Evolutionary conservation across 2,797 vertebrate genomes (phyloP).

Genomic region (Smutsia temminckii): DNA sequence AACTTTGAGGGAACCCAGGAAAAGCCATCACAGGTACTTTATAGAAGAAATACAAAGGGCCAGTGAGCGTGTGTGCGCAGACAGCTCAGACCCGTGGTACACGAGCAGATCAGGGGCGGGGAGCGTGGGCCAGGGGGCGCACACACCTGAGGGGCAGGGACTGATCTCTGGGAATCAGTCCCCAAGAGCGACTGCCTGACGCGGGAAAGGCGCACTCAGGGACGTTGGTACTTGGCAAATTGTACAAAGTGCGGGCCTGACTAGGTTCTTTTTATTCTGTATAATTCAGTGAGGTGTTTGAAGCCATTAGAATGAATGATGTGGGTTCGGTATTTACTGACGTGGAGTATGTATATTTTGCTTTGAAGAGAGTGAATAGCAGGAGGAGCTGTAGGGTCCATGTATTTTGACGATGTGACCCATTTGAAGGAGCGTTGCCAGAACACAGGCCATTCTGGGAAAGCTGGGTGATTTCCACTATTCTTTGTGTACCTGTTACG

Average conservation of each 20-base stretch:
- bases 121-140: neutral
- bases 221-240: neutral
- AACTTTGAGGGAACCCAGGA: neutral
- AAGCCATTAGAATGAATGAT: neutral
- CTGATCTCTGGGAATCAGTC: too few relatives aligned
- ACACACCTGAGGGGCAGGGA: too few relatives aligned
- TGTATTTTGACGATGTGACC: too few relatives aligned
- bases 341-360: too few relatives aligned
- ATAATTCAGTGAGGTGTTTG: neutral
- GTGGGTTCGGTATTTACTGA: too few relatives aligned
- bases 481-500: neutral
- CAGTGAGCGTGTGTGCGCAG: rapidly evolving
- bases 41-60: too few relatives aligned
- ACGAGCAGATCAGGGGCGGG: neutral
- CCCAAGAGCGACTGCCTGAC: too few relatives aligned
- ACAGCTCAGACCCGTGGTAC: neutral
- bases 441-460: neutral
- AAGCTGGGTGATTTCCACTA: too few relatives aligned
- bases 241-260: neutral
- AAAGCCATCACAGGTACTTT: neutral
- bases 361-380: too few relatives aligned
- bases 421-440: neutral
- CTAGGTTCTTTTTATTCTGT: too few relatives aligned
- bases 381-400: too few relatives aligned
- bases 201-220: too few relatives aligned